phyloP scores from a whole-genome alignment of 2,797 vertebrate genomes.

The Amblyraja radiata region DNA sequence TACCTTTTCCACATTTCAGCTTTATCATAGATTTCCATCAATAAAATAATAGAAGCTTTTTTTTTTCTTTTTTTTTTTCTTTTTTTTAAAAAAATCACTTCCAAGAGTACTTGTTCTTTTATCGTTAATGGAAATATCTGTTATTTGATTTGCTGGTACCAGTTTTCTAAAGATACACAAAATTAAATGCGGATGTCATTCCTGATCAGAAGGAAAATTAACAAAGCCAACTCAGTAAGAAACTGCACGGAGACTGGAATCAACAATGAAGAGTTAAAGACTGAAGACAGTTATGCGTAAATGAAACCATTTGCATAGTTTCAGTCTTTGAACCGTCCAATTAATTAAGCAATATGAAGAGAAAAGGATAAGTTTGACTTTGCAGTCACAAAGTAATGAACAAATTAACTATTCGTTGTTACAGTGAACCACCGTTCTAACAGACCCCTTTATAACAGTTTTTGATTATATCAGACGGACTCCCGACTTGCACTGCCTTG shows the following conservation, averaged over 20 bases:
- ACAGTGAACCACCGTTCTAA: too few species aligned
- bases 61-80: too few species aligned
- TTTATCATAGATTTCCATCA: background rate
- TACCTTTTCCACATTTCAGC: too few species aligned
- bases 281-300: background rate
- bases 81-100: too few species aligned
- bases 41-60: background rate
- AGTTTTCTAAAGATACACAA: too few species aligned
- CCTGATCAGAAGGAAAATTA: background rate
- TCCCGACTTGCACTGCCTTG: too few species aligned
- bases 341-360: background rate
- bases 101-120: background rate
- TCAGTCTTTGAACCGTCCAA: background rate
- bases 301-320: background rate
- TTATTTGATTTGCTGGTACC: background rate
- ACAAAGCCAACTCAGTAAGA: background rate
- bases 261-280: background rate
- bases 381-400: background rate
- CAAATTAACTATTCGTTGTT: background rate
- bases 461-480: too few species aligned
- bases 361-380: too few species aligned
- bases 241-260: background rate
- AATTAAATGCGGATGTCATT: background rate
- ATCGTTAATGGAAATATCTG: background rate
- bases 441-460: too few species aligned